Conservation (phyloP, 1,140 invertebrate species). For the Sarcophaga peregrina region DNA sequence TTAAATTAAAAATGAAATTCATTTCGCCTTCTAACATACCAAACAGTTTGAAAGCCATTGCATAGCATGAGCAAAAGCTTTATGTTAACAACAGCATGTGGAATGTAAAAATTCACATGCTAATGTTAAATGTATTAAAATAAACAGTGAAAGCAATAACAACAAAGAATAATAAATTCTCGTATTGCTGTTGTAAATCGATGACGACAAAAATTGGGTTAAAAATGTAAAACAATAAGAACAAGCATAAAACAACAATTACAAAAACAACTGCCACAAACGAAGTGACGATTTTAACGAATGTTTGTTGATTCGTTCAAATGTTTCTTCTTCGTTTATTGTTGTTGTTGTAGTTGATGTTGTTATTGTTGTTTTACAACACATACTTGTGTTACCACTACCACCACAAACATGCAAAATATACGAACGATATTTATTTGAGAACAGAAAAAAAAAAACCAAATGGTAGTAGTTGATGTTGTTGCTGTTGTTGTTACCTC, state of each 20-base stretch:
- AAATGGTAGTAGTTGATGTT: too few species aligned
- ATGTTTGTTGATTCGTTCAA: neutral
- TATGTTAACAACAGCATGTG: constrained; percentile 24
- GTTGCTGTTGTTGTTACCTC: neutral
- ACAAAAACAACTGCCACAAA: neutral
- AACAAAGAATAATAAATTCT: neutral
- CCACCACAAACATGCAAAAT: constrained; percentile 1
- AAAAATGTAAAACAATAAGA: neutral
- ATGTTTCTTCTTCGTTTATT: too few species aligned
- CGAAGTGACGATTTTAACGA: neutral
- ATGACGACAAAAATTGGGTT: constrained; percentile 16
- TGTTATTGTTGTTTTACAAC: neutral
- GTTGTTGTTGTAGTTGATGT: neutral
- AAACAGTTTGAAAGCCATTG: constrained; percentile 25
- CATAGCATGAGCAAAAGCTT: neutral
- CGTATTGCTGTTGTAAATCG: neutral
- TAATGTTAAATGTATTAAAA: too few species aligned
- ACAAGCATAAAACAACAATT: neutral
- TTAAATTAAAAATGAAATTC: too few species aligned
- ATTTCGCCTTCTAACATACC: neutral
- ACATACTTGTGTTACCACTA: neutral
- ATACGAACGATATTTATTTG: neutral
- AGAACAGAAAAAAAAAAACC: too few species aligned
- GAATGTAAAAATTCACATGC: neutral
- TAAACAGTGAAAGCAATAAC: neutral